Conservation (phyloP, 2,888 invertebrate species). For the Graphium colonna region DNA sequence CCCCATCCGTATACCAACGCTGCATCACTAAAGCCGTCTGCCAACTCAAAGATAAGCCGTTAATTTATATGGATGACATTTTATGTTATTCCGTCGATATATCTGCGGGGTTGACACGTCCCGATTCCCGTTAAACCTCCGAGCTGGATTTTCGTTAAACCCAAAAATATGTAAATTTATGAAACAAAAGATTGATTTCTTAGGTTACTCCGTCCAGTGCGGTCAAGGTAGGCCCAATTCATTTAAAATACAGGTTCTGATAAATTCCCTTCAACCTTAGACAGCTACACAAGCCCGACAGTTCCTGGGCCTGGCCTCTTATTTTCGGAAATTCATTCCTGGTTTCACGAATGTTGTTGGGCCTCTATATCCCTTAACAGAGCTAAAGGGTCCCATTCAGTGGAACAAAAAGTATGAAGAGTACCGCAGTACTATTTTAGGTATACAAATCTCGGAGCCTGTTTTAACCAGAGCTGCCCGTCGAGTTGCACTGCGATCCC, state of each 20-base stretch:
- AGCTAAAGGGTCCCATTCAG: no score
- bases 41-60: slow-evolving; percentile 11
- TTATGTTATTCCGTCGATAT: slow-evolving; percentile 23
- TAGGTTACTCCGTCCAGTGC: slow-evolving; percentile 24
- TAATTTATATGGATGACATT: slow-evolving; percentile 30
- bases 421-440: no score
- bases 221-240: slow-evolving; percentile 27
- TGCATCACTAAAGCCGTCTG: slow-evolving; percentile 24
- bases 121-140: slow-evolving; percentile 21
- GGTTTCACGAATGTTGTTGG: no score
- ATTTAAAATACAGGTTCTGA: slow-evolving; percentile 26
- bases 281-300: slow-evolving; percentile 24
- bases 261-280: slow-evolving; percentile 24
- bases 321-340: no score
- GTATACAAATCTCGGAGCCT: no score
- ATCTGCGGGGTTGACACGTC: slow-evolving; percentile 16
- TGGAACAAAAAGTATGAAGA: no score
- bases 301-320: slow-evolving; percentile 30
- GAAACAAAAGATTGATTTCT: slow-evolving; percentile 27
- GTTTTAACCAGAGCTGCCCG: no score
- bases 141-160: slow-evolving; percentile 28
- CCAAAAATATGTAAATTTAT: slow-evolving; percentile 30
- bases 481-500: no score
- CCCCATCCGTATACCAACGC: slow-evolving; percentile 27
- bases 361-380: no score